Conservation (phyloP, 2,113 vertebrate genomes). For the Hemibagrus wyckioides region DNA sequence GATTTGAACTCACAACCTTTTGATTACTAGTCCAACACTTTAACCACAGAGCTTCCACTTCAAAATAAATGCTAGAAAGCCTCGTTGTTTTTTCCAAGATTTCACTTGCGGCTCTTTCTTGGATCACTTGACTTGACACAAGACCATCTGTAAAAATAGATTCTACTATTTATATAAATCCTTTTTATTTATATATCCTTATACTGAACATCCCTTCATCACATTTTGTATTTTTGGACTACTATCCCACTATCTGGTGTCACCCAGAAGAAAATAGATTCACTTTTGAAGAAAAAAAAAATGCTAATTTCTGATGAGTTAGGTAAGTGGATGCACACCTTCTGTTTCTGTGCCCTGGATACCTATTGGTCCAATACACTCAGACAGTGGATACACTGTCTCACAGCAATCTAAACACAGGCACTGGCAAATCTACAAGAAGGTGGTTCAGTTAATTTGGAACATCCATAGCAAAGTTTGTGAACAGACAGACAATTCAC, state of each 20-base stretch:
- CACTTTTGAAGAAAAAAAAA: neutral
- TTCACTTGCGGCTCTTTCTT: neutral
- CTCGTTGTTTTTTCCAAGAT: neutral
- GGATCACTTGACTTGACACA: neutral
- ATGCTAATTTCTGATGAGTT: neutral
- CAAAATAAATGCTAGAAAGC: no score
- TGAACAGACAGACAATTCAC: neutral
- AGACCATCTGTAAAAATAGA: neutral
- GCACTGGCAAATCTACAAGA: neutral
- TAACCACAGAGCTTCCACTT: no score
- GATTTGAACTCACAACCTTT: no score
- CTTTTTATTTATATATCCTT: neutral
- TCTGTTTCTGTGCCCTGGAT: neutral
- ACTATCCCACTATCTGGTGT: neutral
- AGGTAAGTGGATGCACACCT: neutral
- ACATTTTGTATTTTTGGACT: neutral
- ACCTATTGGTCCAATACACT: neutral
- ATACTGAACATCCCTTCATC: neutral
- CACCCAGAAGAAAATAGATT: neutral
- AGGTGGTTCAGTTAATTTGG: neutral
- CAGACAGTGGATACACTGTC: neutral
- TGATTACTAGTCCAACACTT: no score
- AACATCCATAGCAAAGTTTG: constrained; percentile 1
- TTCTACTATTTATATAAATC: no score
- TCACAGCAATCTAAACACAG: neutral